Conservation (phyloP, 2,888 invertebrate species). For the Sisyra terminalis region DNA sequence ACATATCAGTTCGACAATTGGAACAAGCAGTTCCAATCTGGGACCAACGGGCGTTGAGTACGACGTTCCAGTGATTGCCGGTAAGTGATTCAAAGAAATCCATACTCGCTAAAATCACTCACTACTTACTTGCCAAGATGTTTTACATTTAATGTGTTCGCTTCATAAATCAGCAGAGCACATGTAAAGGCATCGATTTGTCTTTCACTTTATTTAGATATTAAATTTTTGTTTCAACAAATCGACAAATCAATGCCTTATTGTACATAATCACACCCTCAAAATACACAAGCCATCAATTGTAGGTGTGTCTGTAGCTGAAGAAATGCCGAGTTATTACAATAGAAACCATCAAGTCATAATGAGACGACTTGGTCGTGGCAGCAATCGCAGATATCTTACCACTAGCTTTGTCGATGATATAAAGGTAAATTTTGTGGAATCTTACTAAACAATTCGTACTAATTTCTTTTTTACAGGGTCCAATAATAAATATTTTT, state of each 20-base stretch:
- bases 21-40: constrained; percentile 14
- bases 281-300: constrained; percentile 4
- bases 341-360: constrained; percentile 28
- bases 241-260: too few relatives aligned
- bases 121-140: not conserved
- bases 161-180: not conserved
- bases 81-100: constrained; percentile 15
- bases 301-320: constrained; percentile 22
- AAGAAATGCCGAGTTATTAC: constrained; percentile 25
- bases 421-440: constrained; percentile 25
- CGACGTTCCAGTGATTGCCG: constrained; percentile 31
- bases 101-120: too few relatives aligned
- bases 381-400: constrained; percentile 37
- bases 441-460: too few relatives aligned
- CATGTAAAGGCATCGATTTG: too few relatives aligned
- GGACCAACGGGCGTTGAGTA: constrained; percentile 26
- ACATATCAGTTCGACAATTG: constrained; percentile 41
- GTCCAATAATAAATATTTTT: too few relatives aligned
- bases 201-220: not conserved
- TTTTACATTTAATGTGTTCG: not conserved
- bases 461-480: too few relatives aligned
- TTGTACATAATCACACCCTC: too few relatives aligned
- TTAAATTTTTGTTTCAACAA: not conserved
- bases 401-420: constrained; percentile 51
- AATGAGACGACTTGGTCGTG: constrained; percentile 28